phyloP scores from a whole-genome alignment of 2,797 vertebrate genomes.

The Helicolenus hilgendorfi region DNA sequence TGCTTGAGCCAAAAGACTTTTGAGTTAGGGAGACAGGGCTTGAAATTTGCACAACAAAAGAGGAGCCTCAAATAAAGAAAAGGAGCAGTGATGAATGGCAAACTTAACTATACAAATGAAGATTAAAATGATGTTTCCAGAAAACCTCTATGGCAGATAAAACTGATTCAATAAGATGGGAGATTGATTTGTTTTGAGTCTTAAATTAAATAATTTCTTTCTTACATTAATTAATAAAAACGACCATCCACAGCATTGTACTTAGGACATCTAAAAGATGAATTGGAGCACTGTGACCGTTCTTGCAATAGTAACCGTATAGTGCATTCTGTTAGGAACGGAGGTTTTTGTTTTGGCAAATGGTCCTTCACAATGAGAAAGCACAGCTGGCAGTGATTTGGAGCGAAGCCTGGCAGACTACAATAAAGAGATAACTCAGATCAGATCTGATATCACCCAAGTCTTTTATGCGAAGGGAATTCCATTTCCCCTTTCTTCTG shows the following conservation, averaged over 20 bases:
- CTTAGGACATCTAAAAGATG: constrained; percentile 13
- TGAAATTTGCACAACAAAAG: neutral
- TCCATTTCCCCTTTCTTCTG: constrained; percentile 63
- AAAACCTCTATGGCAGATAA: neutral
- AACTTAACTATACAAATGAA: constrained; percentile 1
- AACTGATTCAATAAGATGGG: constrained; percentile 9
- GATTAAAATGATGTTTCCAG: neutral
- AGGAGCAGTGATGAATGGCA: neutral
- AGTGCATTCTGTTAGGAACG: constrained; percentile 6
- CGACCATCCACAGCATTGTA: neutral
- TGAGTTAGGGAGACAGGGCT: neutral
- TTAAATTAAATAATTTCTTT: constrained; percentile 15
- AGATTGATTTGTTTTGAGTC: neutral
- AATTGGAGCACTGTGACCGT: neutral
- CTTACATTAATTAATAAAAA: constrained; percentile 10
- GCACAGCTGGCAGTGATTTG: constrained; percentile 58
- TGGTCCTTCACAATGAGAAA: constrained; percentile 37
- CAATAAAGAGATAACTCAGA: constrained; percentile 71
- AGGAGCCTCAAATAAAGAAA: neutral
- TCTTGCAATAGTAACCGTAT: neutral
- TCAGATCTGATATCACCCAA: constrained; percentile 70
- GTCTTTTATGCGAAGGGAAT: constrained; percentile 66
- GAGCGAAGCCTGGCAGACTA: constrained; percentile 55
- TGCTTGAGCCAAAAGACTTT: neutral
- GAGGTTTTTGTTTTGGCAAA: constrained; percentile 54